These are phyloP conservation scores for Chaetodon trifasciatus DNA, from an alignment of 2,797 vertebrate genomes.

Conservation along the genomic window DNA sequence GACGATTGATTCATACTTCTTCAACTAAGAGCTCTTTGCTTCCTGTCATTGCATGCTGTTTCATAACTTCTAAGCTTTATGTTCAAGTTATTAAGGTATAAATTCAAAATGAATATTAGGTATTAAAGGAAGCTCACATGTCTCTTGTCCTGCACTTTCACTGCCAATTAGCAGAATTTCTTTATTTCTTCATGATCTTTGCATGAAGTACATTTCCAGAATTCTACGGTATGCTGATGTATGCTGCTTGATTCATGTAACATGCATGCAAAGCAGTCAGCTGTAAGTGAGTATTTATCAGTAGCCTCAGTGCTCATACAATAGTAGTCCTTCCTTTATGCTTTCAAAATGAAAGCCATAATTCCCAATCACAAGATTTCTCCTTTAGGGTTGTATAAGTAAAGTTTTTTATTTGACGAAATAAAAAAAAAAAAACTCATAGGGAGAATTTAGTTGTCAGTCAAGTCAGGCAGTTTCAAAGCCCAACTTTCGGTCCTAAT, in stretches of 20 bases:
- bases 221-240: slow-evolving; percentile 5
- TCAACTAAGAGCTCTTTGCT: slow-evolving; percentile 6
- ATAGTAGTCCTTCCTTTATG: background rate
- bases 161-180: background rate
- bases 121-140: slow-evolving; percentile 14
- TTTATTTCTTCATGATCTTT: background rate
- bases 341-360: slow-evolving; percentile 1
- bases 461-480: background rate
- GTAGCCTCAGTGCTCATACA: background rate
- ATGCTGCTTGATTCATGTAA: background rate
- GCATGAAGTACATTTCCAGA: slow-evolving; percentile 8
- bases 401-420: background rate
- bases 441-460: background rate
- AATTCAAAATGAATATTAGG: slow-evolving; percentile 43
- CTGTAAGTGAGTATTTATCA: background rate
- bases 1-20: slow-evolving; percentile 6
- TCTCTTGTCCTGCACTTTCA: background rate
- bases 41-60: background rate
- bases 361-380: background rate
- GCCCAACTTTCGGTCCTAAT: background rate
- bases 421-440: background rate
- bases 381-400: background rate
- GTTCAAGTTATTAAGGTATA: slow-evolving; percentile 34
- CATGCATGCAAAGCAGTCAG: slow-evolving; percentile 6
- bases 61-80: slow-evolving; percentile 31